A percentile compares a stretch with the other conserved stretches of the same genome.
Conservation (phyloP, 1,140 invertebrate genomes). For the Drosophila albomicans region DNA sequence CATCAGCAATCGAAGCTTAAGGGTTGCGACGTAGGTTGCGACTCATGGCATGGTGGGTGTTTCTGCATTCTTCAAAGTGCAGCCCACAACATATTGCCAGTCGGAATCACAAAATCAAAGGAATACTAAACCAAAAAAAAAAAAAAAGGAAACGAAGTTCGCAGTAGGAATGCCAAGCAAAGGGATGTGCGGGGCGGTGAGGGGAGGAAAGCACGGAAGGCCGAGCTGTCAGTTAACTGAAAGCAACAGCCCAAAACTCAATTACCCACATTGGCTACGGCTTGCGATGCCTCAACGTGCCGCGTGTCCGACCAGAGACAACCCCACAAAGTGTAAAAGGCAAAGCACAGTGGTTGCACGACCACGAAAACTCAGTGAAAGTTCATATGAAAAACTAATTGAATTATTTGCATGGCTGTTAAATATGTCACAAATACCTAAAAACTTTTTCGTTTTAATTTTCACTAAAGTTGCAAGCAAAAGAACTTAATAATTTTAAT, state of each 20-base stretch:
- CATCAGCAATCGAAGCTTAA: not conserved
- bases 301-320: conserved; percentile 2
- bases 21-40: not conserved
- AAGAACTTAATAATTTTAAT: too few relatives aligned
- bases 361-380: not conserved
- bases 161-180: not conserved
- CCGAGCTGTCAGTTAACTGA: conserved; percentile 56
- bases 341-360: conserved; percentile 33
- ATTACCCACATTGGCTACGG: conserved; percentile 62
- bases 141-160: not conserved
- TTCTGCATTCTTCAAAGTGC: conserved; percentile 24
- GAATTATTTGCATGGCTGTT: not conserved
- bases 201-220: not conserved
- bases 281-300: not conserved
- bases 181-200: not conserved
- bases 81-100: conserved; percentile 31
- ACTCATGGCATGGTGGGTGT: conserved; percentile 5
- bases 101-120: conserved; percentile 33
- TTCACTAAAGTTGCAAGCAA: too few relatives aligned
- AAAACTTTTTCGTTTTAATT: too few relatives aligned
- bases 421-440: too few relatives aligned
- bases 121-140: not conserved
- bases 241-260: conserved; percentile 78
- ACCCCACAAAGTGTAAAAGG: conserved; percentile 19
- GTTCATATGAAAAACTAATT: not conserved